A percentile compares a stretch with the other conserved stretches of the same genome.
Conservation (phyloP, 2,888 invertebrate genomes). For the Eilema caniola region DNA sequence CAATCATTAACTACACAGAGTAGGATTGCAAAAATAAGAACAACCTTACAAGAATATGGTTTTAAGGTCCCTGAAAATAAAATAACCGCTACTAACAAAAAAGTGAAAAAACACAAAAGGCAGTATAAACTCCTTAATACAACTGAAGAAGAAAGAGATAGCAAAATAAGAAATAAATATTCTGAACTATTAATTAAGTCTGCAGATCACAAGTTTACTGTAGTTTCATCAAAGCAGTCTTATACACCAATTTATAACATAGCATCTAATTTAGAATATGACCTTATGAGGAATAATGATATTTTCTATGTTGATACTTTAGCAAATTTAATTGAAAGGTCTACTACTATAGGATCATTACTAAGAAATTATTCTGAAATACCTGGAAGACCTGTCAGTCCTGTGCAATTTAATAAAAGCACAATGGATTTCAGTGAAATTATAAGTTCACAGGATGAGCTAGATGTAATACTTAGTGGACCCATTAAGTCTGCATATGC, state of each 20-base stretch:
- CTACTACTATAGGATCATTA: conserved; percentile 75
- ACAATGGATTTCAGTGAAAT: conserved; percentile 68
- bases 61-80: conserved; percentile 81
- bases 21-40: conserved; percentile 74
- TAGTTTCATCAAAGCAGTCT: conserved; percentile 24
- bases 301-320: conserved; percentile 81
- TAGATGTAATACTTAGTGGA: conserved; percentile 76
- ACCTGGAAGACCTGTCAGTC: conserved; percentile 88
- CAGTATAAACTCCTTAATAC: conserved; percentile 67
- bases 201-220: conserved; percentile 35
- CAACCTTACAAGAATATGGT: conserved; percentile 88
- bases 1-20: conserved; percentile 60
- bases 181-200: conserved; percentile 69
- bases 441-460: conserved; percentile 70
- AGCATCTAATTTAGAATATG: conserved; percentile 66
- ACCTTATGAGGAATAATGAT: conserved; percentile 60
- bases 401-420: conserved; percentile 57
- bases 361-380: conserved; percentile 88
- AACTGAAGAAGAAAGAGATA: conserved; percentile 65
- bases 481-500: conserved; percentile 61
- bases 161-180: conserved; percentile 71
- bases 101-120: conserved; percentile 59
- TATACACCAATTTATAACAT: conserved; percentile 58
- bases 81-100: conserved; percentile 51
- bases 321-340: conserved; percentile 76